Evolutionary conservation across 2,888 invertebrate species (phyloP).

Genomic region (Coremacera marginata): DNA sequence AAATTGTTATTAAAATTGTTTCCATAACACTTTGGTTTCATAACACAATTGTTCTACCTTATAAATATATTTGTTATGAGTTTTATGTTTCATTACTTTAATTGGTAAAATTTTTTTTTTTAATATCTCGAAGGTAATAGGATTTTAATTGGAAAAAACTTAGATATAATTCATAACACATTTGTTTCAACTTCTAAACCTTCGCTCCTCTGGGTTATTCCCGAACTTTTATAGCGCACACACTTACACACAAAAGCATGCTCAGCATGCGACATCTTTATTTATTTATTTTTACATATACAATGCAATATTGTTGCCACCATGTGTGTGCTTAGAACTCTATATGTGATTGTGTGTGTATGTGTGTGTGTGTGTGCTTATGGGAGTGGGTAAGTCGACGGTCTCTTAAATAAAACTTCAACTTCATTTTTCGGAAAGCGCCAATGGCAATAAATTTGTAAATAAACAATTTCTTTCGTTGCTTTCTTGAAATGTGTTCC

Average conservation of each 20-base stretch:
- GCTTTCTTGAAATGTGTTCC: not conserved
- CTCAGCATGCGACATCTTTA: not conserved
- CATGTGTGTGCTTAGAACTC: not conserved
- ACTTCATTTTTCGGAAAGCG: slow-evolving; percentile 40
- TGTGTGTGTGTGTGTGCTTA: slow-evolving; percentile 32
- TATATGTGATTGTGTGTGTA: slow-evolving; percentile 18
- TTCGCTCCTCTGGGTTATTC: too few relatives aligned
- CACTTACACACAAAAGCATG: not conserved
- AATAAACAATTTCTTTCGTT: slow-evolving; percentile 38
- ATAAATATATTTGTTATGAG: too few relatives aligned
- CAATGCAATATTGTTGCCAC: not conserved
- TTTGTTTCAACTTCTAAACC: too few relatives aligned
- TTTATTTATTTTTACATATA: too few relatives aligned
- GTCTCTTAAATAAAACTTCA: slow-evolving; percentile 37
- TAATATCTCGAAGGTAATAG: too few relatives aligned
- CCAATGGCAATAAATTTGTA: slow-evolving; percentile 46
- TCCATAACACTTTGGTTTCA: too few relatives aligned
- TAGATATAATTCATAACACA: too few relatives aligned
- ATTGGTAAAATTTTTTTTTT: too few relatives aligned
- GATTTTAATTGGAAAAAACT: too few relatives aligned
- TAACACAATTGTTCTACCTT: too few relatives aligned
- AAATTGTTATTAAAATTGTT: too few relatives aligned
- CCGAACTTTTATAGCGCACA: slow-evolving; percentile 30
- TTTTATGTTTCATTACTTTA: too few relatives aligned
- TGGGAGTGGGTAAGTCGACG: slow-evolving; percentile 37